phyloP scores from a whole-genome alignment of 2,888 invertebrate species.

The Megastigmus dorsalis region DNA sequence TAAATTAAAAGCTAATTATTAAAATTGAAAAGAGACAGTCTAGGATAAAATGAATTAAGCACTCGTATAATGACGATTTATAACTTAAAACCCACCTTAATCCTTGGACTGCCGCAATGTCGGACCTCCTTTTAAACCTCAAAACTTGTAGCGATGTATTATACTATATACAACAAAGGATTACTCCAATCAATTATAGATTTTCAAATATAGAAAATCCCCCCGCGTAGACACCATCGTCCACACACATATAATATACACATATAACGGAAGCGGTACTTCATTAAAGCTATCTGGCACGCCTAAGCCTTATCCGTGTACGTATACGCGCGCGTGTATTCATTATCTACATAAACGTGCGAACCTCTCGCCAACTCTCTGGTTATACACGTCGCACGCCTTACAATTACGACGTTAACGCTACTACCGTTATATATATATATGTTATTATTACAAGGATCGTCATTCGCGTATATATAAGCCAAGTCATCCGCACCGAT shows the following conservation, averaged over 20 bases:
- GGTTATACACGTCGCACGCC: not conserved
- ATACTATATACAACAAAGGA: too few species aligned
- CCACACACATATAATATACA: not conserved
- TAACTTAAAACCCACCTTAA: not conserved
- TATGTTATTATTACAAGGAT: slow-evolving; percentile 69
- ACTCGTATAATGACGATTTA: not conserved
- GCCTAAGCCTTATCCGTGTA: too few species aligned
- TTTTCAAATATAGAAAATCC: too few species aligned
- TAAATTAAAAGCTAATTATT: too few species aligned
- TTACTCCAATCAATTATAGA: not conserved
- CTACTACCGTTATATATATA: slow-evolving; percentile 66
- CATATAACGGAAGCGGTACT: not conserved
- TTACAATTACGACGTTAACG: slow-evolving; percentile 64
- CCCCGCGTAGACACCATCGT: not conserved
- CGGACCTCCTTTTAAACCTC: too few species aligned
- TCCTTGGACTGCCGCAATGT: not conserved
- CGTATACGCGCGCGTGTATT: not conserved
- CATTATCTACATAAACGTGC: slow-evolving; percentile 21
- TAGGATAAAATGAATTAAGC: too few species aligned
- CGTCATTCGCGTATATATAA: slow-evolving; percentile 46
- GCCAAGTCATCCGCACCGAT: too few species aligned
- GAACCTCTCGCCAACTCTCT: not conserved
- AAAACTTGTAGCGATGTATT: not conserved
- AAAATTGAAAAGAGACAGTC: too few species aligned
- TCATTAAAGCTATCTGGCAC: slow-evolving; percentile 4